Conservation (phyloP, 2,797 vertebrate genomes). For the Eulemur rubriventer region DNA sequence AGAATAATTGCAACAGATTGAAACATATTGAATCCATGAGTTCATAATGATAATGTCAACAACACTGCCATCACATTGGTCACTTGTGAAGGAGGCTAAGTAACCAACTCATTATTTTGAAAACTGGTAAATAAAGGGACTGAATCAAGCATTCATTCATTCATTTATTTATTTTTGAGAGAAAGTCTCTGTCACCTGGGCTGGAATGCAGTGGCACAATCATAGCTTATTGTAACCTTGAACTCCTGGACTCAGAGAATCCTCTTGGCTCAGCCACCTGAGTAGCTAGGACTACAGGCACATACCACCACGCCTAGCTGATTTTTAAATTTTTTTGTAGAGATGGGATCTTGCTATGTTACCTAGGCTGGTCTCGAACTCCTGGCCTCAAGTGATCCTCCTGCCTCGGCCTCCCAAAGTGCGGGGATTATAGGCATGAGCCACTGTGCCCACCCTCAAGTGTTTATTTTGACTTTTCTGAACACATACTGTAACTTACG, state of each 20-base stretch:
- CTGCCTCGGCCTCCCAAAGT: neutral
- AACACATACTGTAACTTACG: neutral
- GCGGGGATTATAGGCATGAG: neutral
- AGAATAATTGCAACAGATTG: neutral
- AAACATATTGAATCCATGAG: neutral
- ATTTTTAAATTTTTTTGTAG: neutral
- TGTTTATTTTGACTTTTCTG: constrained; percentile 18
- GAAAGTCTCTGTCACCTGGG: neutral
- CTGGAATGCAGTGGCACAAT: neutral
- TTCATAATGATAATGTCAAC: neutral
- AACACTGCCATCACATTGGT: neutral
- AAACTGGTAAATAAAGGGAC: constrained; percentile 12
- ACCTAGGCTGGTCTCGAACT: neutral
- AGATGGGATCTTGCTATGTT: neutral
- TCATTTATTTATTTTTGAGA: neutral
- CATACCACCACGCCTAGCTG: neutral
- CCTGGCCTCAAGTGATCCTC: neutral
- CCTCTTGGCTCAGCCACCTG: neutral
- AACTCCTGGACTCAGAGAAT: neutral
- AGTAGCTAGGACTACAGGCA: neutral
- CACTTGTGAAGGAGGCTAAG: neutral
- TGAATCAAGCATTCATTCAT: constrained; percentile 23
- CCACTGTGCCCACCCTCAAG: neutral
- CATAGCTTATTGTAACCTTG: neutral
- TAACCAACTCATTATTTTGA: constrained; percentile 31